Evolutionary conservation across 2,888 invertebrate species (phyloP), one percentile per base, ranked within the genome.

Genomic region (Eustalomyia histrio): DNA sequence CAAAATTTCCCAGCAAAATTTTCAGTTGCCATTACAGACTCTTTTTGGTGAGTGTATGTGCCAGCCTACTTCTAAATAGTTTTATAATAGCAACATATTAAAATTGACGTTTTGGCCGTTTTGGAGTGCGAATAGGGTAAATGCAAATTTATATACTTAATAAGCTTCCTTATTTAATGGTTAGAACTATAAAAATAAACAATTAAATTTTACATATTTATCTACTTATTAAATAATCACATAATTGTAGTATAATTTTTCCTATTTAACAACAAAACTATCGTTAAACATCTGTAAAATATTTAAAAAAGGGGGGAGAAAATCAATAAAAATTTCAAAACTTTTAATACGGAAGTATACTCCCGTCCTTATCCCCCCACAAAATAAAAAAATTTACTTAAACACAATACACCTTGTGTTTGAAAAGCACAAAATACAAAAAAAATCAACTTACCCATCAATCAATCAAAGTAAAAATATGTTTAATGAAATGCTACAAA

Each of bases 401-500:
- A 47, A 47, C 43, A 47, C n/a, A 47, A 47, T 47, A 47, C 43
- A 47, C 43, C 43, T 47, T 47, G 43, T 47, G 43, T 47, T 47
- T 14, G n/a, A 1, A n/a, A 47, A 47, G 2, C 43, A n/a, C 2
- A 47, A 29, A 47, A 47, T 47, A 43, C 8, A 47, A 72, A 76
- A 71, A 53, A 60, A 74, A 76, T 74, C 71, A 65, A 74, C 65
- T 78, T 69, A 67, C 60, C 68, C 69, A 60, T 79, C 83, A 71
- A 82, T 83, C 83, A 84, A 80, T 82, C 80, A 79, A 50, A 69
- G 3, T 9, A 33, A 35, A 69, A 68, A 60, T 75, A 29, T 29
- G 29, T 29, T 55, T 39, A 67, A 63, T 80, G 73, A 80, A 83
- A 84, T 76, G 84, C 87, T 87, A 88, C 88, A 88, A 88, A 88